Base-by-base conservation (phyloP, 2,888 invertebrate species). In the Aleiodes leptofemur region DNA sequence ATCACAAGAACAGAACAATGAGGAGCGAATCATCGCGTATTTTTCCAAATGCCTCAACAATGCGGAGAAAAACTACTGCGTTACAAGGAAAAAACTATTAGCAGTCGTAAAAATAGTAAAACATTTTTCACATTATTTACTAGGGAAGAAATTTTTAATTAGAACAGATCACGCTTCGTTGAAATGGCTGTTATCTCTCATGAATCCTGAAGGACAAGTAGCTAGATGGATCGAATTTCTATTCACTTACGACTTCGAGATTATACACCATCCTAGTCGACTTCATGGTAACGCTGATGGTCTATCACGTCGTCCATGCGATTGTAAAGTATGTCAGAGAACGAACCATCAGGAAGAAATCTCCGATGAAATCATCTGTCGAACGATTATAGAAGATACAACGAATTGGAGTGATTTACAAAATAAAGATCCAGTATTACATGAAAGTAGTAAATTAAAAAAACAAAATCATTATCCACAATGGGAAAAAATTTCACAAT, bases 71-170 rank as follows among this genome's bases (percentile, higher is more conserved):
- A 53, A 69, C 14, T 48, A 23, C 51, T 84, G 81, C 50, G 82
- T 83, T 0, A 84, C 83, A 6, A 48, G 83, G 51, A 79, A 73
- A 59, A 83, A 85, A 76, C 72, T 86, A 4, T 70, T 85, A 16
- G 83, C 84, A 7, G 74, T 83, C 7, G 78, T 83, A 0, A 77
- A 81, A 53, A 74, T 82, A 0, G 74, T 83, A 0, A 78, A 82
- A 50, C 83, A 85, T 74, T 85, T 85, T 66, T 81, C 83, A 56
- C 82, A 83, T 43, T 87, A 84, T 75, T 74, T 86, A 0, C 82
- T 83, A 51, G 85, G 85, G 1, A 76, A 80, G 16, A 75, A 77
- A 51, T 86, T 87, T 64, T 16, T 55, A 2, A 55, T 55, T 4
- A n/a, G 55, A 14, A 55, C 16, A 7, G 16, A 55, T n/a, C 55